A percentile compares a stretch with the other conserved stretches of the same genome.
Conservation (phyloP, 2,113 vertebrate species). For the Anhinga rufa region DNA sequence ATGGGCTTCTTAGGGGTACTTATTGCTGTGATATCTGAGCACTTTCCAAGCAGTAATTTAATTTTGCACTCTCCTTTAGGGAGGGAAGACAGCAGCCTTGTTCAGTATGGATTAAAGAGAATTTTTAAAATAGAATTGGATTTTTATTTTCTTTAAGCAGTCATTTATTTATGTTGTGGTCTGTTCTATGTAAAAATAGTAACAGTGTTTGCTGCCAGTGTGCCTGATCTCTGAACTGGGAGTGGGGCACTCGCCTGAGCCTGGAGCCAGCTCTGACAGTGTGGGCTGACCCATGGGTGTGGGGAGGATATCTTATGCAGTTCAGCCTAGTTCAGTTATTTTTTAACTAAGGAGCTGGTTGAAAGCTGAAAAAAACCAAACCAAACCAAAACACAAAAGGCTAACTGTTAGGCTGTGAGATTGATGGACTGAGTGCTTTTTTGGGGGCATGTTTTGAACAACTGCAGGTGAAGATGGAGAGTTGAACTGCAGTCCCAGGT, state of each 20-base stretch:
- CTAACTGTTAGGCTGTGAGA: not conserved
- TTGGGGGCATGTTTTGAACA: not conserved
- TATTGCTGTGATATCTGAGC: not conserved
- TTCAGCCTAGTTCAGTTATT: not conserved
- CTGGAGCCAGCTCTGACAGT: not conserved
- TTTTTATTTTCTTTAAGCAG: not conserved
- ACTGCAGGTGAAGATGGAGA: not conserved
- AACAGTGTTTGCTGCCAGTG: not conserved
- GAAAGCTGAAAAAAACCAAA: not conserved
- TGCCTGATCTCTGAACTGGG: not conserved
- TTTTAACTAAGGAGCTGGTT: not conserved
- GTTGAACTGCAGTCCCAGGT: not conserved
- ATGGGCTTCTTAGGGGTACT: not conserved
- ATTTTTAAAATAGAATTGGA: not conserved
- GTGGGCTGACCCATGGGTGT: not conserved
- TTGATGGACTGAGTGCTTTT: not conserved
- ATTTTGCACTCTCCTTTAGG: not conserved
- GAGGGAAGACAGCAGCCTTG: not conserved
- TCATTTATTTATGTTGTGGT: not conserved
- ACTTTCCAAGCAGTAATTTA: not conserved
- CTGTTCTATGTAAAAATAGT: not conserved
- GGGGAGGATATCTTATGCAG: not conserved
- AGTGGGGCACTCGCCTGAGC: not conserved
- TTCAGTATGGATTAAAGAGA: not conserved
- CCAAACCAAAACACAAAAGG: not conserved